Evolutionary conservation across 2,113 vertebrate species (phyloP).

Genomic region (Lophura nycthemera): DNA sequence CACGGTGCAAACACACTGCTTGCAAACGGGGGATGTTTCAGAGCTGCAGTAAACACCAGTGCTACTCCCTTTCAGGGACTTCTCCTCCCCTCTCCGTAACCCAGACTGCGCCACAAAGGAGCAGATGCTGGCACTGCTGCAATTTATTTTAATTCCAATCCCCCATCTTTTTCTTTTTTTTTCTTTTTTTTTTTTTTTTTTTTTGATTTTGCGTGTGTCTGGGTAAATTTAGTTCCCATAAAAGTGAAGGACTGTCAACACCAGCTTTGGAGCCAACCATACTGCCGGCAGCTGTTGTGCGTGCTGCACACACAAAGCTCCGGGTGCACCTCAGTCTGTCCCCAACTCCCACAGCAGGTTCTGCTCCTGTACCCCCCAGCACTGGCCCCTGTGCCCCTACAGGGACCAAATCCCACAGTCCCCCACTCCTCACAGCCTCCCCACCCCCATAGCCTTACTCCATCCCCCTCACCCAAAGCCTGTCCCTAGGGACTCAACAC

Average conservation of each 20-base stretch:
- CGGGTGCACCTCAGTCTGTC: not conserved
- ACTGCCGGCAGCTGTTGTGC: conserved; percentile 68
- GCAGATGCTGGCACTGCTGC: conserved; percentile 48
- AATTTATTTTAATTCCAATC: conserved; percentile 52
- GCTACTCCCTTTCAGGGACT: conserved; percentile 29
- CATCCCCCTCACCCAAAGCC: not conserved
- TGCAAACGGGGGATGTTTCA: not conserved
- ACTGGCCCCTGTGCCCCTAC: not conserved
- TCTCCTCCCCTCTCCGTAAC: conserved; percentile 65
- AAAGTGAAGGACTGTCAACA: conserved; percentile 75
- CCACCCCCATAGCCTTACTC: fast-evolving
- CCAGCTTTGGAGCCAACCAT: conserved; percentile 67
- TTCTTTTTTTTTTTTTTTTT: not conserved
- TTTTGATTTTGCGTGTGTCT: conserved; percentile 70
- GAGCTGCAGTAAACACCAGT: conserved; percentile 53
- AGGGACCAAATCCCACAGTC: not conserved
- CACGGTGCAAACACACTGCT: conserved; percentile 24
- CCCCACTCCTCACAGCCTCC: not conserved
- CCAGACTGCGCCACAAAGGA: conserved; percentile 57
- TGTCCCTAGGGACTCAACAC: not conserved
- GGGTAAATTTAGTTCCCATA: conserved; percentile 78
- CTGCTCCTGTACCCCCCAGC: fast-evolving
- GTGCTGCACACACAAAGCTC: conserved; percentile 53
- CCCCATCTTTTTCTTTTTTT: not conserved
- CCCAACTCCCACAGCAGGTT: not conserved